Base-by-base conservation (phyloP, 2,113 vertebrate species). In the Oophaga pumilio region DNA sequence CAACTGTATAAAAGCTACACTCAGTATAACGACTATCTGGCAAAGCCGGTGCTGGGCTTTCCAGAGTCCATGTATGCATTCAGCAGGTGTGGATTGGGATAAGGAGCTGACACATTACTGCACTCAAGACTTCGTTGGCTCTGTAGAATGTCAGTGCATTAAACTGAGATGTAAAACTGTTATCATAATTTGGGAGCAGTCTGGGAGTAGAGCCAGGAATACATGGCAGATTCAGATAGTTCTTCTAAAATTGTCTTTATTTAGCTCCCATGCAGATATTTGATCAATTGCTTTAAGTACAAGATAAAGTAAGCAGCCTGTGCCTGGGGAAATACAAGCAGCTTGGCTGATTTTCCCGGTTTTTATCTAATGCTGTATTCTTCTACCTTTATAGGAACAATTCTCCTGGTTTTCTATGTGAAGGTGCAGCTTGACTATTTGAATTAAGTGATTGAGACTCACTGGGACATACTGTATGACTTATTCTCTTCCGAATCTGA, bases 191-290 rank as follows among this genome's bases (percentile, higher is more conserved):
- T 62, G 28, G 24, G 68, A 49, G 62, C 10, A 50, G 10, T 82
- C 60, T 66, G 28, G 80, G 80, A 82, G 10, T 12, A 64, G 20
- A 82, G 59, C 80, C 80, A 82, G 62, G 24, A 82, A 82, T 52
- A 59, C 24, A 82, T 66, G 62, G 80, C 80, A 82, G 62, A 68
- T 64, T 6, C 20, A 50, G 17, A 22, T 33, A 52, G n/a, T 20
- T 68, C 18, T 22, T 66, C 59, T 43, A n/a, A 68, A 43, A 17
- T 50, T 82, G 18, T 82, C 24, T 64, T 62, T 81, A 50, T 68
- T 82, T 66, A 60, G 57, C 78, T 8, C 13, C 56, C 56, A 80
- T 60, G 56, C 76, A 77, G 76, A n/a, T 53, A 24, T 76, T 53
- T 77, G 33, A 50, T 22, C 33, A 9, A 74, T 74, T 53, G 22